These are phyloP conservation scores for Mythimna vitellina DNA, from an alignment of 2,888 invertebrate species.

Conservation along the genomic window DNA sequence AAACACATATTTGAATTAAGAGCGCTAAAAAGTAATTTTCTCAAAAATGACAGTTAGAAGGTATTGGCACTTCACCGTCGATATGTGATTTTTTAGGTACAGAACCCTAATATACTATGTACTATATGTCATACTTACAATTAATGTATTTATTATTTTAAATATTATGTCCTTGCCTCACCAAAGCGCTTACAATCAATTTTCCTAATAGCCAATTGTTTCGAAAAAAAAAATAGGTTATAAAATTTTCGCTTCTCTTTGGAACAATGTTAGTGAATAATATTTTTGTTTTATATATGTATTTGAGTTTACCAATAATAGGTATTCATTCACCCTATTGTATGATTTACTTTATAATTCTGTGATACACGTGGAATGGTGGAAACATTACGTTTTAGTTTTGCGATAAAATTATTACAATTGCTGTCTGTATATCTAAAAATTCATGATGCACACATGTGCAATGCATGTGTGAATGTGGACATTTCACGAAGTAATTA, in stretches of 20 bases:
- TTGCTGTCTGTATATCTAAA: constrained; percentile 50
- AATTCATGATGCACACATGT: constrained; percentile 47
- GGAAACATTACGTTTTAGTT: constrained; percentile 49
- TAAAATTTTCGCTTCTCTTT: constrained; percentile 50
- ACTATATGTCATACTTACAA: too few species aligned
- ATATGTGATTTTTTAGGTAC: too few species aligned
- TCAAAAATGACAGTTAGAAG: too few species aligned
- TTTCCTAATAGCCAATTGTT: constrained; percentile 33
- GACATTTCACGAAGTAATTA: constrained; percentile 63
- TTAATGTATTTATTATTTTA: not conserved
- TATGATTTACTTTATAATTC: constrained; percentile 58
- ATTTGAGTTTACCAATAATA: constrained; percentile 54
- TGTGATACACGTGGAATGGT: constrained; percentile 67
- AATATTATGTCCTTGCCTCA: constrained; percentile 1
- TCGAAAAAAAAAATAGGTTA: constrained; percentile 37
- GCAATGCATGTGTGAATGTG: too few species aligned
- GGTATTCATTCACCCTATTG: constrained; percentile 46
- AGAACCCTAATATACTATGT: too few species aligned
- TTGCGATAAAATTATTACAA: constrained; percentile 34
- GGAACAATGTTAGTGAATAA: constrained; percentile 28
- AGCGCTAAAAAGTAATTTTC: too few species aligned
- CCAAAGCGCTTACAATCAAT: constrained; percentile 43
- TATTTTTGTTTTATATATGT: constrained; percentile 36
- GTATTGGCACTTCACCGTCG: too few species aligned
- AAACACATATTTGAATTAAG: too few species aligned